Base-by-base conservation (phyloP, 2,888 invertebrate genomes). In the Halocaridina rubra region DNA sequence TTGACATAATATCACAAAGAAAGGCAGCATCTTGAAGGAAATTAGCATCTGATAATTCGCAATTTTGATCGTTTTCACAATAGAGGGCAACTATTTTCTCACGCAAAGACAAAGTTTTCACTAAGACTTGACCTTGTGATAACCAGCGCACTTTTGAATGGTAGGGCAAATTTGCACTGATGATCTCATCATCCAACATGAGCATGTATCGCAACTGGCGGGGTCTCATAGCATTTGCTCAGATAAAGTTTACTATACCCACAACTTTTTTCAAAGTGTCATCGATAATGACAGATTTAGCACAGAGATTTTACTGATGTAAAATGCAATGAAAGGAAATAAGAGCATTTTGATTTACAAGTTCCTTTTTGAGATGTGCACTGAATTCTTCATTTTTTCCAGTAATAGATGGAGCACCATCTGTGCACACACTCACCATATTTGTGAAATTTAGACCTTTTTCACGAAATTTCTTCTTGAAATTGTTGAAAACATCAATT, bases 251-350 rank as follows among this genome's bases (percentile, higher is more conserved):
- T 22, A 61, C 78, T 13, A 24, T 78, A 67, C 27, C 33, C 30
- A 64, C 7, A 30, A 64, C 29, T 10, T 61, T 61, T 61, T 61
- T 7, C 61, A 64, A 67, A 67, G 39, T 78, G 78, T 29, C 78
- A 67, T 78, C 30, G 22, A 67, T 29, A 78, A 61, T 61, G 29
- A 78, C 64, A 24, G 78, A 78, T 78, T 78, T 77, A 30, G 59
- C 57, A 77, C 77, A 77, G 57, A 77, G 59, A 77, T 77, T 77
- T n/a, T n/a, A n/a, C 29, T 78, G 64, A 29, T 67, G 78, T 29
- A 64, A 78, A 67, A 64, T 61, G 32, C 67, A 78, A 61, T 69
- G 78, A 61, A 78, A 67, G 16, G 64, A 64, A 78, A 78, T 30
- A 24, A 67, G 33, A 27, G 30, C 75, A 75, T 75, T 74, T 32